phyloP scores from a whole-genome alignment of 2,113 vertebrate species.

The Odocoileus hemionus region DNA sequence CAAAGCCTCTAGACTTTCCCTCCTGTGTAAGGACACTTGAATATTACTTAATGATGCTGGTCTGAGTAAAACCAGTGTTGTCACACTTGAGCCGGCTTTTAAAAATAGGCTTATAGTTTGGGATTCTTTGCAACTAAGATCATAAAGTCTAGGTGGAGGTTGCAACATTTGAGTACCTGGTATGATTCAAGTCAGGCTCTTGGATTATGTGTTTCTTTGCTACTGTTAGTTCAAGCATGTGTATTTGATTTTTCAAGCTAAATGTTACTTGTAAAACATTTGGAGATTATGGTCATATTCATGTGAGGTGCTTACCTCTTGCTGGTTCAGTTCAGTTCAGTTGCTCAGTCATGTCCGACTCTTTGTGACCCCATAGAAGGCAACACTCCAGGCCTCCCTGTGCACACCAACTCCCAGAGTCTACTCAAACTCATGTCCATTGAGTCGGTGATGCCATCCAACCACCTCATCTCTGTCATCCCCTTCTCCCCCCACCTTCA shows the following conservation, averaged over 20 bases:
- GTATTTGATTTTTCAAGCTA: constrained; percentile 11
- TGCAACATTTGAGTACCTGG: not conserved
- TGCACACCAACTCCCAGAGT: not conserved
- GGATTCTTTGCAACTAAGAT: not conserved
- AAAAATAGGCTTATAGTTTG: not conserved
- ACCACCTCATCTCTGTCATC: not conserved
- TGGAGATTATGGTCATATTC: not conserved
- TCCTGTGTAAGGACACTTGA: not conserved
- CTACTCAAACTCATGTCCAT: not conserved
- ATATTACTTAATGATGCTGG: not conserved
- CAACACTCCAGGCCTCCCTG: not conserved
- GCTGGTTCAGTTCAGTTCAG: not conserved
- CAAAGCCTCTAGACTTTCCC: not conserved
- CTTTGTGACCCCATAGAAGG: not conserved
- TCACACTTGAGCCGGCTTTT: not conserved
- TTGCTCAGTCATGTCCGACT: not conserved
- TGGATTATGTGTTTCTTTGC: not conserved
- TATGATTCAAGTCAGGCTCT: not conserved
- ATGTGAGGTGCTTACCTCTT: not conserved
- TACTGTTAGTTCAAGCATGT: not conserved
- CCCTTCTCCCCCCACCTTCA: not conserved
- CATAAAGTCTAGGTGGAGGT: not conserved
- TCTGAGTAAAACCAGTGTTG: not conserved
- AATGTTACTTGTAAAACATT: constrained; percentile 10
- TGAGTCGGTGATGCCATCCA: not conserved